Conservation (phyloP, 1,140 invertebrate genomes). For the Orchestia grillus region DNA sequence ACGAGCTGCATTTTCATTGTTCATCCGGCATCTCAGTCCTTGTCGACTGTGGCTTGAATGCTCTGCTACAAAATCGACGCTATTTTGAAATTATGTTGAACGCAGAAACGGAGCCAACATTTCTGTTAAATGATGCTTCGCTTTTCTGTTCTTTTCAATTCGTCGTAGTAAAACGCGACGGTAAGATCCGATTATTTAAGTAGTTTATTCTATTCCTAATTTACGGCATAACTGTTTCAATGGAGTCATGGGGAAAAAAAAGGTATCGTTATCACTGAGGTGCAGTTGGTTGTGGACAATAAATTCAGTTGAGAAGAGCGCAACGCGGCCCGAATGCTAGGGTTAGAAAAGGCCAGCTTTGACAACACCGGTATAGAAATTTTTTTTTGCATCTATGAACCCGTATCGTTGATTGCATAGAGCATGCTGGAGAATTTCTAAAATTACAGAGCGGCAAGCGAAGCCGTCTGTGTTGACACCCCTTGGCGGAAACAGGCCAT, state of each 20-base stretch:
- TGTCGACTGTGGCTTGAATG: too few species aligned
- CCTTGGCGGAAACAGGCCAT: neutral
- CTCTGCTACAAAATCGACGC: too few species aligned
- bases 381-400: neutral
- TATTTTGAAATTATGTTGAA: neutral
- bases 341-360: neutral
- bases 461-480: neutral
- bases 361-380: neutral
- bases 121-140: neutral
- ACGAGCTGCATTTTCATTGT: too few species aligned
- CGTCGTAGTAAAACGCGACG: neutral
- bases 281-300: neutral
- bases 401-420: neutral
- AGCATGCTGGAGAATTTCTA: neutral
- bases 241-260: neutral
- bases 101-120: neutral
- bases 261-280: neutral
- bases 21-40: too few species aligned
- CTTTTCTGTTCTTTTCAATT: neutral
- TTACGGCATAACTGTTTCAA: neutral
- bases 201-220: neutral
- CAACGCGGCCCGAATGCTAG: neutral
- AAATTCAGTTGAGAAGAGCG: neutral
- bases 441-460: constrained; percentile 6
- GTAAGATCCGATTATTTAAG: neutral